phyloP scores from a whole-genome alignment of 1,140 invertebrate species.

The Drosophila pseudoobscura region DNA sequence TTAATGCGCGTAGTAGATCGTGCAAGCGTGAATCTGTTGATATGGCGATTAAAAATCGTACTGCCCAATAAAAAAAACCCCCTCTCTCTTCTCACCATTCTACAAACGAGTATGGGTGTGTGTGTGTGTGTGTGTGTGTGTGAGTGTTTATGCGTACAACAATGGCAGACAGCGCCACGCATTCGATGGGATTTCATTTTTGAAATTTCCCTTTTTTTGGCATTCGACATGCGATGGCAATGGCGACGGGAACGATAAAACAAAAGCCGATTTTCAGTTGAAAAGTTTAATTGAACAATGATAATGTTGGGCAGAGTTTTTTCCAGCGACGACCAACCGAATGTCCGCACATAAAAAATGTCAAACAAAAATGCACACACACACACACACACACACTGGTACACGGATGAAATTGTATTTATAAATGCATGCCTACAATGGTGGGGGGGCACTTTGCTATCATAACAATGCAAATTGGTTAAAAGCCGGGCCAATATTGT shows the following conservation, averaged over 20 bases:
- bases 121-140: neutral
- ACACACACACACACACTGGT: too few relatives aligned
- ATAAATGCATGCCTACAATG: constrained; percentile 26
- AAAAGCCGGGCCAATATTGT: constrained; percentile 52
- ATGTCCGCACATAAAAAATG: constrained; percentile 49
- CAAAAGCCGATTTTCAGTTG: constrained; percentile 80
- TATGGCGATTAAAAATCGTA: constrained; percentile 79
- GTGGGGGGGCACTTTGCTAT: constrained; percentile 43
- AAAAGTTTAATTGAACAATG: constrained; percentile 82
- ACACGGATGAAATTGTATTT: neutral
- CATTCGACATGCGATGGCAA: constrained; percentile 55
- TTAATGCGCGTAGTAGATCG: constrained; percentile 80
- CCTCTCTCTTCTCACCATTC: too few relatives aligned
- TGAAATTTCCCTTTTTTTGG: constrained; percentile 44
- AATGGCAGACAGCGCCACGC: constrained; percentile 46
- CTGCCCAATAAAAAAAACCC: constrained; percentile 41
- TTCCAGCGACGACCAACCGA: constrained; percentile 48
- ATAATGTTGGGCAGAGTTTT: constrained; percentile 61
- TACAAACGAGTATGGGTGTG: too few relatives aligned
- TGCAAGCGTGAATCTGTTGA: constrained; percentile 78
- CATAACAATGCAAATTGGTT: constrained; percentile 54
- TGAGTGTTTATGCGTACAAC: constrained; percentile 35
- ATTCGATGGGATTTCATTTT: constrained; percentile 41
- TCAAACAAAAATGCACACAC: constrained; percentile 46
- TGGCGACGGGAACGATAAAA: constrained; percentile 59